These are phyloP conservation scores for Atopsyche davidsoni DNA, from an alignment of 1,140 invertebrate species.

Conservation along the genomic window DNA sequence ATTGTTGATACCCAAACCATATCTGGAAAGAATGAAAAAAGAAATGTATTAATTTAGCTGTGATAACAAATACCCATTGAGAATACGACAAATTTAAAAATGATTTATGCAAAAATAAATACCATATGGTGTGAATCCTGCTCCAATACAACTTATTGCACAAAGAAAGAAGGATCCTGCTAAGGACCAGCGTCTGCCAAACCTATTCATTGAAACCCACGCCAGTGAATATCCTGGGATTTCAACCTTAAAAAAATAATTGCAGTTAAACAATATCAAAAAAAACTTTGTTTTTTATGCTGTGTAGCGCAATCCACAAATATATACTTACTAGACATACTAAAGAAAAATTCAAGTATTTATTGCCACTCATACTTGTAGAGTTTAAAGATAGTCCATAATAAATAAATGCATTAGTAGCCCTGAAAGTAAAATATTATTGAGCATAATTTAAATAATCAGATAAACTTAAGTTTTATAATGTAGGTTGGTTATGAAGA, in stretches of 20 bases:
- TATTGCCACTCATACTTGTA: slow-evolving; percentile 58
- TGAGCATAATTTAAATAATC: not conserved
- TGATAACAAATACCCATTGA: not conserved
- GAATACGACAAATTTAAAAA: no score
- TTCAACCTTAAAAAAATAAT: slow-evolving; percentile 38
- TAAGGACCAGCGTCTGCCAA: slow-evolving; percentile 50
- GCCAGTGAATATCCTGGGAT: slow-evolving; percentile 54
- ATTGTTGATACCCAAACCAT: slow-evolving; percentile 44
- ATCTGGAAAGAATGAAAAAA: slow-evolving; percentile 33
- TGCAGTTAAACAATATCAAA: not conserved
- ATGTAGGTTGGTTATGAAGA: not conserved
- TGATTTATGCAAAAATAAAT: no score
- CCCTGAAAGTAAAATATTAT: slow-evolving; percentile 45
- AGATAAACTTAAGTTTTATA: not conserved
- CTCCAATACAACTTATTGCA: slow-evolving; percentile 48
- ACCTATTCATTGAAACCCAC: slow-evolving; percentile 47
- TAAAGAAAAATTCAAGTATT: slow-evolving; percentile 54
- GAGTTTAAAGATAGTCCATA: slow-evolving; percentile 68
- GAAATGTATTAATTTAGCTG: not conserved
- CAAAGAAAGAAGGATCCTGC: slow-evolving; percentile 50
- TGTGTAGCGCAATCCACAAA: not conserved
- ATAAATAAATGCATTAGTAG: slow-evolving; percentile 63
- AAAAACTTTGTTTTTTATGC: not conserved
- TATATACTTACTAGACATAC: slow-evolving; percentile 42
- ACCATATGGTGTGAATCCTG: slow-evolving; percentile 39